Base-by-base conservation (phyloP, 2,888 invertebrate genomes). In the Steromphala cineraria region DNA sequence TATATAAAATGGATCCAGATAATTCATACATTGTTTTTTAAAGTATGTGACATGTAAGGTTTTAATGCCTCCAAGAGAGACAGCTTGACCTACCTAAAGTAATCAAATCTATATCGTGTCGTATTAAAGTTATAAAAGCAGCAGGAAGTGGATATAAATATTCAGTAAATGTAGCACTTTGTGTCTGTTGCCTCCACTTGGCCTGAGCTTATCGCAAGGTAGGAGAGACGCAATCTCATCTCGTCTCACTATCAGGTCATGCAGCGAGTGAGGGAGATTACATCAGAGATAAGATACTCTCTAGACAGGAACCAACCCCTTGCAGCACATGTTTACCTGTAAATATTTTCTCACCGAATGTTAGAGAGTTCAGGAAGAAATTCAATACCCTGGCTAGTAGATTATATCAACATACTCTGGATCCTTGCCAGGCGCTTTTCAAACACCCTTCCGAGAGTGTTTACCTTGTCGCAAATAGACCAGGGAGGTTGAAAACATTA, bases 281-380 rank as follows among this genome's bases (percentile, higher is more conserved):
- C 71, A 71, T 40, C 15, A 71, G n/a, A 36, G 36, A 71, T 71
- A 71, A 36, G 40, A 36, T 71, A 40, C 19, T 40, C 36, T 71
- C 24, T 46, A 46, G 28, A 36, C 71, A 31, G 15, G 36, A 62
- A 17, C 62, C n/a, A 21, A n/a, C 15, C 28, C 15, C 28, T 28
- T 62, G 71, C 40, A 36, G 71, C 36, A 40, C 31, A 71, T 71
- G 71, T 71, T 71, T 71, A 71, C 71, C 71, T 71, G 71, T 71
- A 31, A 71, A 71, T 71, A 71, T 71, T 71, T 71, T 40, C 71
- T 31, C 71, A 71, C 71, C 2, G 71, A 71, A 71, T 71, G 71
- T 71, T 36, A 71, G 36, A 19, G 71, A 71, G 71, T 71, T 71
- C 71, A 71, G 71, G 40, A 62, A 62, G 62, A 62, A 62, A 62